Conservation (phyloP, 2,888 invertebrate species). For the Drosophila mettleri region DNA sequence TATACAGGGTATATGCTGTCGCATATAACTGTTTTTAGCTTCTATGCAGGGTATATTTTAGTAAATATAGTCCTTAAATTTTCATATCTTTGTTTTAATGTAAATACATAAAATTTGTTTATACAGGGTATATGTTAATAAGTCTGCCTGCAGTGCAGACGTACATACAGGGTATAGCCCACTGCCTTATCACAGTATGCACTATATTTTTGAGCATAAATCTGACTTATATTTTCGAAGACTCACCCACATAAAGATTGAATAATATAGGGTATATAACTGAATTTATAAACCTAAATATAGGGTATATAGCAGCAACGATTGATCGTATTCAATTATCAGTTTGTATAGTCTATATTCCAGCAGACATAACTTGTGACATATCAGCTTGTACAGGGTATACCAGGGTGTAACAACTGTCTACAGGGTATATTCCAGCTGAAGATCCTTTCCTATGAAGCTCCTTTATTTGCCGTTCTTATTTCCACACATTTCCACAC, state of each 20-base stretch:
- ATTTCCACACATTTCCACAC: slow-evolving; percentile 1
- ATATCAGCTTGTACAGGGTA: too few relatives aligned
- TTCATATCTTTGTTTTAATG: too few relatives aligned
- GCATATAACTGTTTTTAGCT: neutral
- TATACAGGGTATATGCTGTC: neutral
- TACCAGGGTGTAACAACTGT: too few relatives aligned
- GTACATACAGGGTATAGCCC: slow-evolving; percentile 2
- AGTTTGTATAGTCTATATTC: too few relatives aligned
- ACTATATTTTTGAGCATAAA: neutral
- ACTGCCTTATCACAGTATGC: too few relatives aligned
- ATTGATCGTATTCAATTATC: neutral
- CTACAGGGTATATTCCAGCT: neutral
- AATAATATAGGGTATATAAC: neutral
- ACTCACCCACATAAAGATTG: too few relatives aligned
- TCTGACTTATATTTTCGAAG: neutral
- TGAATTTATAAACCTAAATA: neutral
- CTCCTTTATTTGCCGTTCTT: slow-evolving; percentile 17
- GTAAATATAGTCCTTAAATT: too few relatives aligned
- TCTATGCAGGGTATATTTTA: neutral
- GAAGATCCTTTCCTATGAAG: neutral
- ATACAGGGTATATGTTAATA: neutral
- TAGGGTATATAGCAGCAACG: neutral
- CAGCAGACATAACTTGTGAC: too few relatives aligned
- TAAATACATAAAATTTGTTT: too few relatives aligned
- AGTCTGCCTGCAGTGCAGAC: neutral